phyloP scores from a whole-genome alignment of 2,888 invertebrate species.

The Drosophila prolongata region DNA sequence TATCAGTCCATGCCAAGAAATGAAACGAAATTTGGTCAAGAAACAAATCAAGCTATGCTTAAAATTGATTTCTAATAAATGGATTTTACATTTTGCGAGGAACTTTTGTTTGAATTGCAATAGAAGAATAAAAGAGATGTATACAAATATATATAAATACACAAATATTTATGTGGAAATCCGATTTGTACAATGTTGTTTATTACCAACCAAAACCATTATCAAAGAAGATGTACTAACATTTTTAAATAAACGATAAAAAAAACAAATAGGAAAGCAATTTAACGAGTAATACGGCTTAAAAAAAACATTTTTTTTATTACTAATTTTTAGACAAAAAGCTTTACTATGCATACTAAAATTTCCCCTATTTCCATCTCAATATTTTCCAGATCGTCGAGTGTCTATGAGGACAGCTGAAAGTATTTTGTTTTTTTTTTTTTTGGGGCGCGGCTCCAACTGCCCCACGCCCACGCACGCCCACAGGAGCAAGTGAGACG shows the following conservation, averaged over 20 bases:
- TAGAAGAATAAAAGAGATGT: no score
- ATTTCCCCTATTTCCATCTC: neutral
- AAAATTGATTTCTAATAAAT: neutral
- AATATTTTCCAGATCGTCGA: constrained; percentile 30
- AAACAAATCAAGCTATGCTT: neutral
- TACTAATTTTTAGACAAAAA: no score
- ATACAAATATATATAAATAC: no score
- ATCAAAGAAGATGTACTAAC: no score
- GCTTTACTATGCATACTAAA: neutral
- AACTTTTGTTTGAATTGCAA: neutral
- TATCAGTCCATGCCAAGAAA: constrained; percentile 2
- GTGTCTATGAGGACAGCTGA: constrained; percentile 44
- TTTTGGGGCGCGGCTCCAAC: constrained; percentile 18
- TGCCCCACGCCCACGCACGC: constrained; percentile 27
- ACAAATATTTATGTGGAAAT: no score
- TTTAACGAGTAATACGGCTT: no score
- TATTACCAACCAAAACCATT: no score
- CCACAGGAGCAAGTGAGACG: constrained; percentile 24
- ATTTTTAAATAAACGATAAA: no score
- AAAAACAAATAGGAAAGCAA: no score
- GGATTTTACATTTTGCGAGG: neutral
- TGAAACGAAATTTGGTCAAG: neutral
- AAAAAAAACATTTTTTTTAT: no score
- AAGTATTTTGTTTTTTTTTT: constrained; percentile 43
- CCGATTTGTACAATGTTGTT: no score